These are phyloP conservation scores for Barbus barbus DNA, from an alignment of 2,113 vertebrate genomes.

Conservation along the genomic window DNA sequence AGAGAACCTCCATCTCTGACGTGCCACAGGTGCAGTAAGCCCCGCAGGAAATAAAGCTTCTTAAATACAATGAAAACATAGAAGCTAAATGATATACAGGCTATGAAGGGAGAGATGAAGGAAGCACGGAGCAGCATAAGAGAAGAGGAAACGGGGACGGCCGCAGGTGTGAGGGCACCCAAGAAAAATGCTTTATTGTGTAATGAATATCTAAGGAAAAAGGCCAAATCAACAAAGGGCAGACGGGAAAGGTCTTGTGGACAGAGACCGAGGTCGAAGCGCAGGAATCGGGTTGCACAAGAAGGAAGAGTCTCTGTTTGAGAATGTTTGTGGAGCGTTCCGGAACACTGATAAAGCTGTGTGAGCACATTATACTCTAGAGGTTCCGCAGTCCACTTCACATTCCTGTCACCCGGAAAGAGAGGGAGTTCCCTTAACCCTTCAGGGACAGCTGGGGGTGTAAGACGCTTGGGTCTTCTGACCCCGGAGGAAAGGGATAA, in stretches of 20 bases:
- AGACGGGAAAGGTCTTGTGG: slow-evolving; percentile 21
- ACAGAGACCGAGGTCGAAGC: slow-evolving; percentile 20
- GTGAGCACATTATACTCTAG: slow-evolving; percentile 37
- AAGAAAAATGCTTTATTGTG: slow-evolving; percentile 21
- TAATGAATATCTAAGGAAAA: slow-evolving; percentile 39
- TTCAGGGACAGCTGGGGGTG: slow-evolving; percentile 4
- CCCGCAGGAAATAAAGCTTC: slow-evolving; percentile 36
- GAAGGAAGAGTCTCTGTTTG: slow-evolving; percentile 47
- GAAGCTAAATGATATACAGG: slow-evolving; percentile 21
- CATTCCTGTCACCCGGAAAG: slow-evolving; percentile 34
- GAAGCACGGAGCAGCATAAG: background rate
- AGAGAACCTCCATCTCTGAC: slow-evolving; percentile 31
- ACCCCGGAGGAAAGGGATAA: background rate
- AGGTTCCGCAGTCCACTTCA: slow-evolving; percentile 34
- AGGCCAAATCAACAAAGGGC: slow-evolving; percentile 28
- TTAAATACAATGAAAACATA: slow-evolving; percentile 44
- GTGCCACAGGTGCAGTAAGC: slow-evolving; percentile 37
- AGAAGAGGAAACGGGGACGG: slow-evolving; percentile 10
- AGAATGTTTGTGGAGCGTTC: slow-evolving; percentile 45
- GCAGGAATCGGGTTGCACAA: slow-evolving; percentile 33
- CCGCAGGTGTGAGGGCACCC: slow-evolving; percentile 42
- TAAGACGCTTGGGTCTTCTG: background rate
- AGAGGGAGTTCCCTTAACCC: slow-evolving; percentile 43
- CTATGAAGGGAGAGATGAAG: slow-evolving; percentile 27
- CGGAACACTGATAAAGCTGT: slow-evolving; percentile 33